Percentiles rank a stretch among this genome's conserved stretches.
Evolutionary conservation across 2,113 vertebrate species (phyloP).

Genomic region (Nerophis ophidion): DNA sequence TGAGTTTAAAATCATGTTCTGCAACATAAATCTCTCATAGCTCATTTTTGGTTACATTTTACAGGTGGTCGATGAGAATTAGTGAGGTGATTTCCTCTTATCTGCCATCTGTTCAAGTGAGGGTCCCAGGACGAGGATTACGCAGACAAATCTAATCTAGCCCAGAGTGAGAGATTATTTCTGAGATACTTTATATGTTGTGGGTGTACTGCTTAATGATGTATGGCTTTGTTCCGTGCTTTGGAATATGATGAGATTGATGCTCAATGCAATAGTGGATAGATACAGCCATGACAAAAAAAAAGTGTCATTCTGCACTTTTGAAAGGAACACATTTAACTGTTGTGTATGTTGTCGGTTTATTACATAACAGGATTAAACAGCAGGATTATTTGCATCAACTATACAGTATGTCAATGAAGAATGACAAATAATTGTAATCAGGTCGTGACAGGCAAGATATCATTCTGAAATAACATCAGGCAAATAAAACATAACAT

Average conservation of each 20-base stretch:
- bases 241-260: not conserved
- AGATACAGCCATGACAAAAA: not conserved
- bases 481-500: not conserved
- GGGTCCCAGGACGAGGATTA: constrained; percentile 61
- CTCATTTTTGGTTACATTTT: constrained; percentile 28
- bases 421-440: constrained; percentile 11
- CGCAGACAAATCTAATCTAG: constrained; percentile 54
- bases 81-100: constrained; percentile 52
- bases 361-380: constrained; percentile 36
- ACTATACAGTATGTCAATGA: constrained; percentile 14
- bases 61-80: constrained; percentile 43
- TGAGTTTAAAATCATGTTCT: not conserved
- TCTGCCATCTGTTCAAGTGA: constrained; percentile 65
- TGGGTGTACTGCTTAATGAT: constrained; percentile 23
- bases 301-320: not conserved
- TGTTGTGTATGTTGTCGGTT: constrained; percentile 1
- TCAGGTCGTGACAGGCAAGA: not conserved
- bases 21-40: constrained; percentile 8
- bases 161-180: constrained; percentile 54
- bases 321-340: constrained; percentile 1
- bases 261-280: not conserved
- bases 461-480: not conserved
- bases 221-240: constrained; percentile 11
- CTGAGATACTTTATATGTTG: constrained; percentile 43
- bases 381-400: not conserved